Base-by-base conservation (phyloP, 2,888 invertebrate species). In the Drosophila monieri region DNA sequence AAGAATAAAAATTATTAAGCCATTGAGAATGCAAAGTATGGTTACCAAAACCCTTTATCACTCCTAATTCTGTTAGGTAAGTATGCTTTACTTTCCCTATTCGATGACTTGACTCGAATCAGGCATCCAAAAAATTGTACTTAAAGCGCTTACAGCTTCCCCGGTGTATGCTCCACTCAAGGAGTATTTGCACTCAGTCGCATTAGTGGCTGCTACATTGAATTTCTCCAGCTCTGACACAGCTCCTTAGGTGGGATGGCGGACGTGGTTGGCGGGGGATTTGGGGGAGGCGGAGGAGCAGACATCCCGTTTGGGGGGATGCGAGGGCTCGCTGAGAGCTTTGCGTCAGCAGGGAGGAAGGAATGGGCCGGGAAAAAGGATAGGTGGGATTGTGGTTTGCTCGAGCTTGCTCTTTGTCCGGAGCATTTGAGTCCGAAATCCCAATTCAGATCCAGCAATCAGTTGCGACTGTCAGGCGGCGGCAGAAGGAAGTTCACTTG, bases 381-480 rank as follows among this genome's bases (percentile, higher is more conserved):
- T 39, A 15, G 39, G 64, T 44, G 62, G 43, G 43, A 43, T 18
- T 44, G 49, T 57, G 32, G 43, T 32, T n/a, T 46, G 55, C 44
- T 25, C n/a, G 18, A n/a, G 32, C 44, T 41, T 58, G 76, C 73
- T 83, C 71, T 72, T 77, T 79, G 68, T 73, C 80, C 79, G 61
- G 73, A 80, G 75, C 78, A 79, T 77, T 79, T 77, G 77, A 83
- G 80, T 79, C 74, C 65, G 67, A 89, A 89, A 89, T 89, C 89
- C 89, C 87, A 89, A 88, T 89, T 84, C 87, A 80, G 88, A 88
- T 79, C 89, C 88, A 88, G 81, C 90, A 89, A 90, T 90, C 90
- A 89, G 90, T 89, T 90, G 90, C 86, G 89, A 89, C 90, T 90
- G 90, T 89, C 90, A 89, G 89, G 83, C 88, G 84, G 88, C 83